Conservation (phyloP, 2,888 invertebrate genomes). For the Hydrotaea diabolus region DNA sequence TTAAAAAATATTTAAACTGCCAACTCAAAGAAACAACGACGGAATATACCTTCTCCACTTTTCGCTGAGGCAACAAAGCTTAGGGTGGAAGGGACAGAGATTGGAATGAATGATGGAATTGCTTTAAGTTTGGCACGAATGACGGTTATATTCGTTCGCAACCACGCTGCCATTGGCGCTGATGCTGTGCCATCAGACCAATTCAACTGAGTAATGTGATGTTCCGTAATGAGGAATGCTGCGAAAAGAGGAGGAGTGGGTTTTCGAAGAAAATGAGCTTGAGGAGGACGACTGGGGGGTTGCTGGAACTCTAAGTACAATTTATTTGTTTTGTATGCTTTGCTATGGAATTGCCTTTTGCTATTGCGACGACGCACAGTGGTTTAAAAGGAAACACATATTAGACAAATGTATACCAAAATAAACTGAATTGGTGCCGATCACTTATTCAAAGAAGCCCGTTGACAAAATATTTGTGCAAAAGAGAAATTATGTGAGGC, state of each 20-base stretch:
- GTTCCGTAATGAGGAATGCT: constrained; percentile 31
- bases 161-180: constrained; percentile 6
- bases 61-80: background rate
- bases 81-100: constrained; percentile 28
- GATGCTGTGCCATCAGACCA: constrained; percentile 39
- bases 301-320: constrained; percentile 55
- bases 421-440: too few relatives aligned
- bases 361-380: constrained; percentile 7
- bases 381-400: background rate
- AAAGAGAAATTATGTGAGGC: too few relatives aligned
- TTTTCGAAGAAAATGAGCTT: background rate
- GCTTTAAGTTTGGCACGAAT: constrained; percentile 67
- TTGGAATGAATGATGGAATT: constrained; percentile 63
- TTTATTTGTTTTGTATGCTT: constrained; percentile 64
- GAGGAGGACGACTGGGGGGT: background rate
- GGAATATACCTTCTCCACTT: constrained; percentile 16
- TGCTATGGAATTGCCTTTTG: constrained; percentile 33
- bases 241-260: background rate
- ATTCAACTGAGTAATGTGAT: constrained; percentile 54
- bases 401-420: too few relatives aligned
- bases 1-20: constrained; percentile 79
- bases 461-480: too few relatives aligned
- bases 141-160: constrained; percentile 57
- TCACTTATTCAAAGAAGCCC: too few relatives aligned
- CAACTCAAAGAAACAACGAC: constrained; percentile 66